phyloP scores from a whole-genome alignment of 1,140 invertebrate genomes.

The Zophobas morio region DNA sequence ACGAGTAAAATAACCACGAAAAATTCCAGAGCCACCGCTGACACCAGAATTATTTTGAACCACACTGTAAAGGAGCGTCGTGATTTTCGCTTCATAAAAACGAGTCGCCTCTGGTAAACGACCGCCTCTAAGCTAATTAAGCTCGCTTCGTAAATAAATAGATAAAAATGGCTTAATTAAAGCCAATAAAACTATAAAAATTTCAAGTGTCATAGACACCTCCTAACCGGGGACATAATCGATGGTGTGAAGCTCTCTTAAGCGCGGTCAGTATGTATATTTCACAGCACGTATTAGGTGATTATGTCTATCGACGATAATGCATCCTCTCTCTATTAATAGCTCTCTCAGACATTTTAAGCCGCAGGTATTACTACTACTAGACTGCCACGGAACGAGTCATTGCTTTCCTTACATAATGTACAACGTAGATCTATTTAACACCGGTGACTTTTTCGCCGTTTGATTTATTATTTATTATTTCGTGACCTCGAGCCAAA shows the following conservation, averaged over 20 bases:
- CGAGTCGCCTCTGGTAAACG: neutral
- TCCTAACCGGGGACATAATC: neutral
- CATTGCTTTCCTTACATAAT: slow-evolving; percentile 26
- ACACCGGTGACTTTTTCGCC: slow-evolving; percentile 23
- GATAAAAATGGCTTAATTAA: slow-evolving; percentile 18
- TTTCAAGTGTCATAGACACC: slow-evolving; percentile 6
- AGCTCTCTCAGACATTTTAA: slow-evolving; percentile 17
- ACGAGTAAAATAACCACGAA: no score
- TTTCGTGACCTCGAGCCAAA: neutral
- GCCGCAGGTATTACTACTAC: slow-evolving; percentile 15
- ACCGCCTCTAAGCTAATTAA: neutral
- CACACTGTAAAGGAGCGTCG: no score
- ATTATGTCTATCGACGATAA: slow-evolving; percentile 36
- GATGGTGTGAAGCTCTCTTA: slow-evolving; percentile 3
- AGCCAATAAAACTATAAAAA: slow-evolving; percentile 12
- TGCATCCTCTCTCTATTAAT: slow-evolving; percentile 40
- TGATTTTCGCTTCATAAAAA: no score
- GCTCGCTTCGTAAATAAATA: neutral
- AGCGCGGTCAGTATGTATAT: slow-evolving; percentile 29
- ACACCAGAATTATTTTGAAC: no score
- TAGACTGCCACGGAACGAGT: neutral
- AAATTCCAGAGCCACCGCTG: no score
- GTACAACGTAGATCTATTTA: slow-evolving; percentile 26
- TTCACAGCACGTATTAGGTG: slow-evolving; percentile 41
- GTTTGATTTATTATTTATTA: slow-evolving; percentile 30